Percentiles rank a stretch among this genome's conserved stretches.
Evolutionary conservation across 2,113 vertebrate genomes (phyloP).

Genomic region (Rhinolophus ferrumequinum): DNA sequence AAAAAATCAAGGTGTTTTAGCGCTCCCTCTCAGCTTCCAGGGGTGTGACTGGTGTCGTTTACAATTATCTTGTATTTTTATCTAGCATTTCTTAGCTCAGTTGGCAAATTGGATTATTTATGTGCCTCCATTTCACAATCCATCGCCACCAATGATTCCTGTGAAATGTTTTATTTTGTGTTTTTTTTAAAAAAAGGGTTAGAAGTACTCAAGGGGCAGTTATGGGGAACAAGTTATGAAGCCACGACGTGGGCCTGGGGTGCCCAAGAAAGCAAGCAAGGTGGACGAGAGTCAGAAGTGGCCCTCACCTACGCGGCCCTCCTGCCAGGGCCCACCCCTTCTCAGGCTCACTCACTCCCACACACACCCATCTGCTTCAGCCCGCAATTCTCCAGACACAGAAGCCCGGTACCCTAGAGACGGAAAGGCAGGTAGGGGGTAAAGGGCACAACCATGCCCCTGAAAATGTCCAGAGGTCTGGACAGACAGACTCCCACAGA

Average conservation of each 20-base stretch:
- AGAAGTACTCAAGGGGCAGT: not conserved
- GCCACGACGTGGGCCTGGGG: not conserved
- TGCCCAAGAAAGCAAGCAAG: not conserved
- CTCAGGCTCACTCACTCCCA: not conserved
- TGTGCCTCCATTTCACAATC: constrained; percentile 61
- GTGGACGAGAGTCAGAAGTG: not conserved
- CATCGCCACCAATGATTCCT: constrained; percentile 59
- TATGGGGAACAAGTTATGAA: not conserved
- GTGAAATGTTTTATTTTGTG: constrained; percentile 52
- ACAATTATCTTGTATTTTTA: constrained; percentile 75
- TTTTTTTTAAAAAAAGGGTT: not conserved
- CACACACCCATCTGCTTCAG: not conserved
- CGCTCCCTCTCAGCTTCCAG: constrained; percentile 31
- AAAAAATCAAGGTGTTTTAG: constrained; percentile 68
- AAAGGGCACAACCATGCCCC: rapidly evolving
- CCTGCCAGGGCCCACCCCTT: not conserved
- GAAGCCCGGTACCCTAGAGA: not conserved
- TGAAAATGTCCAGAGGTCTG: not conserved
- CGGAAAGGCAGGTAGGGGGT: not conserved
- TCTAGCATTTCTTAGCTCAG: constrained; percentile 35
- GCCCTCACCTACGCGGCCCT: not conserved
- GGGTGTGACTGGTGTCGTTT: constrained; percentile 61
- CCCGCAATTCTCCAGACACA: not conserved
- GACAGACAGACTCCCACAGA: not conserved
- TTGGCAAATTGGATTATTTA: constrained; percentile 58